Evolutionary conservation across 2,888 invertebrate genomes (phyloP).

Genomic region (Cerastis leucographa): DNA sequence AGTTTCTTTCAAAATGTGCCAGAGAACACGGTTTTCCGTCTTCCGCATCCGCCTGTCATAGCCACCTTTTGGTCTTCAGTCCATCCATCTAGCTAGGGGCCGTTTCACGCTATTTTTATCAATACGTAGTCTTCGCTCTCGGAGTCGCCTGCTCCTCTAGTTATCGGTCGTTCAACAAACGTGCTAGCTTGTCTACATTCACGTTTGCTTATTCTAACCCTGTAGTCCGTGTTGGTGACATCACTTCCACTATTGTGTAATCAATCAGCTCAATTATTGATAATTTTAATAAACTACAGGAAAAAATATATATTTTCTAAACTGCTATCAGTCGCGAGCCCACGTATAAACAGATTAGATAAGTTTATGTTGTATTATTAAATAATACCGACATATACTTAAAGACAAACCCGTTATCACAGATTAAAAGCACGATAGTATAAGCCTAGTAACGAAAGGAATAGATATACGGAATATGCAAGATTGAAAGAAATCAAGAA

Average conservation of each 20-base stretch:
- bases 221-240: not conserved
- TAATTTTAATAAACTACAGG: not conserved
- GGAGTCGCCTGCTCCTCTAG: not conserved
- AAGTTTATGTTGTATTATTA: conserved; percentile 4
- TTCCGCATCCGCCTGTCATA: not conserved
- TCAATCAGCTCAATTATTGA: not conserved
- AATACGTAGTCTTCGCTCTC: not conserved
- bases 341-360: conserved; percentile 32
- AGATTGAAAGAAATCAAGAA: not conserved
- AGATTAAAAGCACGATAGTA: conserved; percentile 24
- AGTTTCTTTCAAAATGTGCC: not conserved
- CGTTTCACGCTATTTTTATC: not conserved
- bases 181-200: not conserved
- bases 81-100: not conserved
- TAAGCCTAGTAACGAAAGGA: not conserved
- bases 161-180: not conserved
- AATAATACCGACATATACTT: conserved; percentile 10
- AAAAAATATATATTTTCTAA: not conserved
- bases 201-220: not conserved
- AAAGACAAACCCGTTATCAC: not conserved
- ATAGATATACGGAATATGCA: not conserved
- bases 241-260: not conserved
- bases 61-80: not conserved
- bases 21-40: not conserved
- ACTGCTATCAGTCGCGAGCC: conserved; percentile 1